Percentiles rank a stretch among this genome's conserved stretches.
Evolutionary conservation across 2,797 vertebrate genomes (phyloP).

Genomic region (Octomys mimax): DNA sequence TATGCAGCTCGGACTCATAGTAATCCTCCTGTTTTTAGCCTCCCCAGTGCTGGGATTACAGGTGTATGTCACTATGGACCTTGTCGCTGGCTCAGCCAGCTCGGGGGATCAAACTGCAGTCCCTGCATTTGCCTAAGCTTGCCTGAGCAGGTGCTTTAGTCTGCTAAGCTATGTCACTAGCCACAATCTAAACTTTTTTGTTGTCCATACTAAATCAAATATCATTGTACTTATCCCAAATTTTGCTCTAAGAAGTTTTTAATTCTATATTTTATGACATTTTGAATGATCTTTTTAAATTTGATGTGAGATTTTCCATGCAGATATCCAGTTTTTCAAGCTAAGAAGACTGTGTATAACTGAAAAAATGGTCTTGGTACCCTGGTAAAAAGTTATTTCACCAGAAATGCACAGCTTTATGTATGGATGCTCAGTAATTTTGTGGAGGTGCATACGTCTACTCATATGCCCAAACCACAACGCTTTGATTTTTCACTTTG

Average conservation of each 20-base stretch:
- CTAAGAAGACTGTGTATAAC: background rate
- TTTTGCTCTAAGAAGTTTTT: background rate
- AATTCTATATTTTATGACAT: background rate
- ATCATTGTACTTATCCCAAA: background rate
- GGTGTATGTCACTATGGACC: no score
- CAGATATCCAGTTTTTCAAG: background rate
- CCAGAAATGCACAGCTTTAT: background rate
- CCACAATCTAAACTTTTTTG: background rate
- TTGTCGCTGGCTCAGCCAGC: no score
- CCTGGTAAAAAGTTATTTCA: background rate
- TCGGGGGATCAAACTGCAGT: no score
- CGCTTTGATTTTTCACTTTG: background rate
- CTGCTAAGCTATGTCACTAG: no score
- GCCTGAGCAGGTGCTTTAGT: no score
- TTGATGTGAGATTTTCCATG: background rate
- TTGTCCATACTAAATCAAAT: background rate
- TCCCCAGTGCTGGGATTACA: no score
- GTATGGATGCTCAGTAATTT: background rate
- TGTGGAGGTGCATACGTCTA: background rate
- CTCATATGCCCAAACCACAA: accelerated
- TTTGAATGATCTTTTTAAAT: background rate
- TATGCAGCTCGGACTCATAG: no score
- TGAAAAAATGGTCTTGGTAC: background rate
- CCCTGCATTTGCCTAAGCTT: no score
- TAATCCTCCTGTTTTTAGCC: no score